A percentile compares a stretch with the other conserved stretches of the same genome.
These are phyloP conservation scores for Oasisia sp. DNA, from an alignment of 2,888 invertebrate genomes.

Conservation along the genomic window DNA sequence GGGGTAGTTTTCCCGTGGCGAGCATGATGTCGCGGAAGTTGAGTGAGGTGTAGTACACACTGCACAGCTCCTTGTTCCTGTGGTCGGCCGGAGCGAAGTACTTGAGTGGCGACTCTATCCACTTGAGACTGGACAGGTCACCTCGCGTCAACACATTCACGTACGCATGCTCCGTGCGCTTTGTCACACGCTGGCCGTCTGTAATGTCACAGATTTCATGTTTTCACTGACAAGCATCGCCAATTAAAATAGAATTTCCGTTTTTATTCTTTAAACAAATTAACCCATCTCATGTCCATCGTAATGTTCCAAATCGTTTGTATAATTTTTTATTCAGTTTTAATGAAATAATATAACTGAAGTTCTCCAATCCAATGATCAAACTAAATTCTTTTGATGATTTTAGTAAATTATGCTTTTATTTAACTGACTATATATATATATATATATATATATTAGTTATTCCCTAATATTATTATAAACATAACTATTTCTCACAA, in stretches of 20 bases:
- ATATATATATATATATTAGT: no score
- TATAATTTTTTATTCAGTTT: no score
- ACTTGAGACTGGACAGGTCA: slow-evolving; percentile 89
- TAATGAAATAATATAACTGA: no score
- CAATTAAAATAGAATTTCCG: neutral
- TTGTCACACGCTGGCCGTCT: neutral
- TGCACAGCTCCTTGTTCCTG: slow-evolving; percentile 78
- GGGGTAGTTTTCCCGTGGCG: slow-evolving; percentile 95
- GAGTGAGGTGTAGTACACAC: slow-evolving; percentile 91
- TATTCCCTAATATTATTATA: no score
- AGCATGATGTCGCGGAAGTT: slow-evolving; percentile 99
- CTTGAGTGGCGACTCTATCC: slow-evolving; percentile 85
- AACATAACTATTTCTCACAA: no score
- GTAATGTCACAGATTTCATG: neutral
- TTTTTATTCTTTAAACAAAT: no score
- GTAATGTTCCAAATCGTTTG: no score
- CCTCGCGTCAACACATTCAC: slow-evolving; percentile 92
- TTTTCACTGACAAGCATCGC: neutral
- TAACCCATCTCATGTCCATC: no score
- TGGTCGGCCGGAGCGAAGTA: slow-evolving; percentile 42
- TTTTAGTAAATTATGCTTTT: no score
- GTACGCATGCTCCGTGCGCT: slow-evolving; percentile 86
- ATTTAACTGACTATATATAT: no score
- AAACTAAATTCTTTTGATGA: no score
- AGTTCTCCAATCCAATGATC: no score